Base-by-base conservation (phyloP, 2,797 vertebrate species). In the Melanogrammus aeglefinus region DNA sequence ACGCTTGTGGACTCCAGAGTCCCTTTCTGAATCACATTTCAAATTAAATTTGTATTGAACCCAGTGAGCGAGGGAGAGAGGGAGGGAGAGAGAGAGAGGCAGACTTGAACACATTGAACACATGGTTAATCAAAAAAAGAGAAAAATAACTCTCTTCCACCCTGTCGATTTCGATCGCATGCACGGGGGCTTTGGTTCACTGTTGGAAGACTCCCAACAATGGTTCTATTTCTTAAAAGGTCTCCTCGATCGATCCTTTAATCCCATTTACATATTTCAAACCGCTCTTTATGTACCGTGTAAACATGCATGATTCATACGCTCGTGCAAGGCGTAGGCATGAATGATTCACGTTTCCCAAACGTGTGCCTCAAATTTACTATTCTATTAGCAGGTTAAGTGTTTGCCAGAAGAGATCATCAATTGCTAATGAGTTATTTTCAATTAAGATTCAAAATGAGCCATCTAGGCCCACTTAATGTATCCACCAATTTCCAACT, bases 1-100 rank as follows among this genome's bases (percentile, higher is more conserved):
- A 91, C 88, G 78, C 89, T 85, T 87, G 79, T 79, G 86, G 81
- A 88, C 83, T 88, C 89, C 76, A 78, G 83, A 87, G 88, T 87
- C 86, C 87, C 80, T 87, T 86, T 76, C 82, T 88, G 86, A 89
- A 90, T 91, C 91, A 90, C 90, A 91, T 86, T 84, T 88, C 81
- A 86, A 85, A 90, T 92, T 91, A 3, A 92, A 91, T 92, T 90
- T 89, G 89, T 86, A 88, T 90, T 88, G 83, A 91, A 91, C 83
- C 79, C 78, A 75, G 80, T 83, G 83, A 82, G 57, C 78, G 81
- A 76, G 44, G 79, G 73, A 73, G 33, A 76, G 73, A 75, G 36
- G 27, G 16, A 31, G 35, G 63, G 74, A 35, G 16, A 39, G 75
- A 66, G 73, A 73, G 27, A 74, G 31, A 80, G 78, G 77, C 83